Evolutionary conservation across 2,113 vertebrate genomes (phyloP), one percentile per base, ranked within the genome.

Genomic region (Pseudorectes ferrugineus): DNA sequence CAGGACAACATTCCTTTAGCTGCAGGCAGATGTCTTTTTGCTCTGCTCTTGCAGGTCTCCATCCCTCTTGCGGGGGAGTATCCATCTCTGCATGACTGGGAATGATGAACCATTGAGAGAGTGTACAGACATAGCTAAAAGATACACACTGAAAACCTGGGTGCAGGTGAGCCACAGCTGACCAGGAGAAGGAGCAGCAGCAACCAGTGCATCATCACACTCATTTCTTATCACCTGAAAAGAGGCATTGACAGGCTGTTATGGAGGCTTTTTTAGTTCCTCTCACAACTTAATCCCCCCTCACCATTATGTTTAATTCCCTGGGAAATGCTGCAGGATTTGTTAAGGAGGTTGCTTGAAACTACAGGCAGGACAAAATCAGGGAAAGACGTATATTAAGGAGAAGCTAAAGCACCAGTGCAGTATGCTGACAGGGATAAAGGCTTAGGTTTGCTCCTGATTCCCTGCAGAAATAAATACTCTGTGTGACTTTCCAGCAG

Each of bases 121-220:
- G n/a, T 36, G 31, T 49, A 63, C 42, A 65, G 45, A 35, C 12
- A 11, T 13, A 12, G 36, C 24, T 20, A 38, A 68, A 33, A 70
- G 20, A 62, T 83, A 98, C 98, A 2, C 97, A 99, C 99, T 22
- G 89, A 94, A 54, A 92, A 92, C 74, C 96, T 77, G 49, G 97
- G 95, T 38, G 94, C 97, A 38, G 96, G 89, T 52, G 96, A 82
- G 52, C 90, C 31, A 20, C 85, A 93, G 89, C 88, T 92, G 74
- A 97, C 59, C 89, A 98, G 84, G 48, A 97, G 51, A 87, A 98
- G 89, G 35, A 98, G 88, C 43, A 98, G 75, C 83, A 96, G 63
- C 46, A 83, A 25, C 42, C 72, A 75, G 26, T 58, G 61, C 75
- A 86, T 93, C 74, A 57, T 72, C 54, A 14, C 26, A 10, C 55